A percentile compares a stretch with the other conserved stretches of the same genome.
Conservation (phyloP, 2,797 vertebrate species). For the Mionectes olivaceus region DNA sequence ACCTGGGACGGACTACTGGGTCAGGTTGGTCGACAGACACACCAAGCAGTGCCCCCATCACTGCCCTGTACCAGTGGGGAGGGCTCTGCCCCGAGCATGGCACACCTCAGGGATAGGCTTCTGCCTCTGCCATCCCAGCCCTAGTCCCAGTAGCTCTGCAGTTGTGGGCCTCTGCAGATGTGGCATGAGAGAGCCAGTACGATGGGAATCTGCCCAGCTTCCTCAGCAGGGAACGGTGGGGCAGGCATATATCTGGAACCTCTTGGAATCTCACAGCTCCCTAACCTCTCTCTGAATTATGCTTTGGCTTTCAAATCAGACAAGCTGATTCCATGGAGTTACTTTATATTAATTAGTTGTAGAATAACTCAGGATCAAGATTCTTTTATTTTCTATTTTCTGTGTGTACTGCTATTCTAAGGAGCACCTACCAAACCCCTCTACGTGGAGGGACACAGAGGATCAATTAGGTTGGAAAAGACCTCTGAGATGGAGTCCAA, state of each 20-base stretch:
- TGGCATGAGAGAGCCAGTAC: neutral
- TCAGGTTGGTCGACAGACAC: rapidly evolving
- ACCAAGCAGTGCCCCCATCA: neutral
- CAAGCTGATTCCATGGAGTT: neutral
- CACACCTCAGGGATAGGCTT: neutral
- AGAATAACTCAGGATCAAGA: neutral
- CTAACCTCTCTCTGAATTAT: neutral
- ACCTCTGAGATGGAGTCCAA: neutral
- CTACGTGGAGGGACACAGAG: neutral
- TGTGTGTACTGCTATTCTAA: rapidly evolving
- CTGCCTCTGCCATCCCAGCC: neutral
- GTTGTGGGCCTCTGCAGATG: neutral
- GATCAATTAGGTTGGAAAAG: neutral
- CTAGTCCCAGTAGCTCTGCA: neutral
- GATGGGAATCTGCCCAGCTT: rapidly evolving
- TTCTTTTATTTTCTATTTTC: neutral
- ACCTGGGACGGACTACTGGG: neutral
- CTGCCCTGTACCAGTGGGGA: rapidly evolving
- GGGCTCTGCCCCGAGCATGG: neutral
- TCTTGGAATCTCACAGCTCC: neutral
- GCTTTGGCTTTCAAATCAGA: neutral
- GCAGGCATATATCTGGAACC: neutral
- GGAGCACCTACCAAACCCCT: neutral
- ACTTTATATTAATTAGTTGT: neutral
- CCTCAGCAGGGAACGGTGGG: neutral